Evolutionary conservation across 1,140 invertebrate species (phyloP), one percentile per base, ranked within the genome.

Genomic region (Diorhabda carinulata): DNA sequence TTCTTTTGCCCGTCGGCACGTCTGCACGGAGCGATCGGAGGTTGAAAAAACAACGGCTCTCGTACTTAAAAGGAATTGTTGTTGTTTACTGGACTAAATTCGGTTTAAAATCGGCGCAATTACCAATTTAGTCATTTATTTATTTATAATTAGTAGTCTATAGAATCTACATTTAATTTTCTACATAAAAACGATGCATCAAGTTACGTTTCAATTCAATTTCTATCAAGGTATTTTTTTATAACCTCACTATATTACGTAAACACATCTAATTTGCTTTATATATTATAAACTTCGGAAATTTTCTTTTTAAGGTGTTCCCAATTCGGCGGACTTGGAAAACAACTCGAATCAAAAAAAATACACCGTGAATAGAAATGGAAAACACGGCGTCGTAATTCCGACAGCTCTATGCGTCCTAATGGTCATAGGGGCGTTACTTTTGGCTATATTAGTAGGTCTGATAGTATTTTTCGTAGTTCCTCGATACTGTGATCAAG

Each of bases 281-380:
- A 2, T 52, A 52, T 52, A 52, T 52, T 9, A 52, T 52, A 2
- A 52, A 8, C 10, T 2, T 45, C 2, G 7, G 4, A 64, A 44
- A 7, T 2, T 42, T 52, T 64, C 62, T 69, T 64, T 9, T 73
- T 77, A 8, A 80, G 78, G 78, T 74, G 78, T 80, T 4, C 78
- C 78, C 57, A 76, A 77, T n/a, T 64, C 73, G 40, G 74, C 57
- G 69, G 78, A 79, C 25, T 62, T 78, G 8, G 77, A 79, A 69
- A 79, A 78, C 70, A 78, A 77, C 68, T 71, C 62, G 52, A 74
- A 77, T 63, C 74, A 76, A 62, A 80, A 77, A 64, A 81, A 81
- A 68, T 81, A 81, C 72, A 81, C 77, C 5, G 74, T 81, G n/a
- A 81, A 79, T 61, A 43, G 70, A 64, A 69, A 67, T 43, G 68